phyloP scores from a whole-genome alignment of 1,140 invertebrate species.

The Drosophila rufa region DNA sequence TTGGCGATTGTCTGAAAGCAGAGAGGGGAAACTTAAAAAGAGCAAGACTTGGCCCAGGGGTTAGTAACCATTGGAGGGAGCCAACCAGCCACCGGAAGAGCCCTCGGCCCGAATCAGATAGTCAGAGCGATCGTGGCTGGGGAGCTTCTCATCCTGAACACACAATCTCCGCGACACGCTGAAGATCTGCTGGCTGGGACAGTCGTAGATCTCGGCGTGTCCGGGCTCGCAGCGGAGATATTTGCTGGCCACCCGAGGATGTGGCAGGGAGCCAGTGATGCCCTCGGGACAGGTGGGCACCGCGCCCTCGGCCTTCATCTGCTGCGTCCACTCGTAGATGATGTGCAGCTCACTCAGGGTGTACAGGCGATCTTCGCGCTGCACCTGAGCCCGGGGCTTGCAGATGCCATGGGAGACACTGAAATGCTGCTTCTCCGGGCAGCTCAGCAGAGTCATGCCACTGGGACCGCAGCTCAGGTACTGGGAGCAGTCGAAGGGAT shows the following conservation, averaged over 20 bases:
- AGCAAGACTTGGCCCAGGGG: background rate
- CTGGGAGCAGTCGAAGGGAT: conserved; percentile 88
- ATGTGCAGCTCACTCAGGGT: conserved; percentile 33
- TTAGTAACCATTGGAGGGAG: conserved; percentile 69
- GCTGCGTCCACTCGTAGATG: conserved; percentile 59
- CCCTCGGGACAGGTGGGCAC: conserved; percentile 86
- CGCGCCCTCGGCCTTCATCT: conserved; percentile 6
- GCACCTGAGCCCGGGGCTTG: conserved; percentile 40
- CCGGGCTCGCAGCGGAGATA: conserved; percentile 87
- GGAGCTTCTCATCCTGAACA: conserved; percentile 33
- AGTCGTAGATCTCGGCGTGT: conserved; percentile 41
- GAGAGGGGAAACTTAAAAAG: conserved; percentile 8
- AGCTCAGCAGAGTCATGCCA: conserved; percentile 86
- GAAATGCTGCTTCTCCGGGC: conserved; percentile 81
- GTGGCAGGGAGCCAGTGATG: conserved; percentile 87
- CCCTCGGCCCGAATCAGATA: conserved; percentile 16
- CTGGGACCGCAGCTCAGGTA: conserved; percentile 87
- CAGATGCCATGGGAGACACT: conserved; percentile 53
- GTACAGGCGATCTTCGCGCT: conserved; percentile 52
- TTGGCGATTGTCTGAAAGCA: conserved; percentile 59
- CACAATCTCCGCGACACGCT: conserved; percentile 65
- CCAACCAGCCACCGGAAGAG: conserved; percentile 33
- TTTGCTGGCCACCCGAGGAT: conserved; percentile 87
- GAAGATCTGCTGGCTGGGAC: conserved; percentile 54
- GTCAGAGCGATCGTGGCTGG: conserved; percentile 55